Evolutionary conservation across 2,888 invertebrate genomes (phyloP).

Genomic region (Drosophila pegasa): DNA sequence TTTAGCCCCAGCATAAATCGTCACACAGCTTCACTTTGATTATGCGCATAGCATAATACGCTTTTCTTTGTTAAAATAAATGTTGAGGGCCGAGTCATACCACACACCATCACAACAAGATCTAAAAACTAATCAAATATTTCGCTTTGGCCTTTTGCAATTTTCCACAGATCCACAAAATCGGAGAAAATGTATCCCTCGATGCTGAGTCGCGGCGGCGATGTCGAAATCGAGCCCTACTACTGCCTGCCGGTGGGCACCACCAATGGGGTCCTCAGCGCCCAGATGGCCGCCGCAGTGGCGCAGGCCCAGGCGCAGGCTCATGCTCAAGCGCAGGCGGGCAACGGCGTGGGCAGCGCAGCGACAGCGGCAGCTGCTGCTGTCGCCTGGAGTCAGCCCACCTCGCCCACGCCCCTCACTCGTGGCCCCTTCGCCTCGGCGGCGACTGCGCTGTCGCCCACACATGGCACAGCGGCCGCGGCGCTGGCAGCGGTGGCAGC

Average conservation of each 20-base stretch:
- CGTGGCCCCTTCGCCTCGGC: conserved; percentile 83
- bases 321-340: conserved; percentile 37
- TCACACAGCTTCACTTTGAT: background rate
- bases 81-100: background rate
- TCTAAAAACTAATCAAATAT: conserved; percentile 12
- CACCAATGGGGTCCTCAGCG: conserved; percentile 81
- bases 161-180: conserved; percentile 92
- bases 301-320: conserved; percentile 70
- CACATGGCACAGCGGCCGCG: conserved; percentile 84
- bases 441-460: conserved; percentile 86
- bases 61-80: conserved; percentile 4
- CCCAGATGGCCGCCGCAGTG: conserved; percentile 82
- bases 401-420: conserved; percentile 88
- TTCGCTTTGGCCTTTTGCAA: conserved; percentile 39
- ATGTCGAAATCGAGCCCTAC: conserved; percentile 94
- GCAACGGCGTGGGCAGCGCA: conserved; percentile 32
- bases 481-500: conserved; percentile 46
- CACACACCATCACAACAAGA: background rate
- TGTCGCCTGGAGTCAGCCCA: conserved; percentile 90
- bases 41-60: background rate
- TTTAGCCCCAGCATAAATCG: background rate
- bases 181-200: conserved; percentile 97
- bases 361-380: conserved; percentile 41
- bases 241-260: conserved; percentile 92
- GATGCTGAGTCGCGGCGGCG: conserved; percentile 92